phyloP scores from a whole-genome alignment of 2,888 invertebrate genomes.

The Rhamnusium bicolor region DNA sequence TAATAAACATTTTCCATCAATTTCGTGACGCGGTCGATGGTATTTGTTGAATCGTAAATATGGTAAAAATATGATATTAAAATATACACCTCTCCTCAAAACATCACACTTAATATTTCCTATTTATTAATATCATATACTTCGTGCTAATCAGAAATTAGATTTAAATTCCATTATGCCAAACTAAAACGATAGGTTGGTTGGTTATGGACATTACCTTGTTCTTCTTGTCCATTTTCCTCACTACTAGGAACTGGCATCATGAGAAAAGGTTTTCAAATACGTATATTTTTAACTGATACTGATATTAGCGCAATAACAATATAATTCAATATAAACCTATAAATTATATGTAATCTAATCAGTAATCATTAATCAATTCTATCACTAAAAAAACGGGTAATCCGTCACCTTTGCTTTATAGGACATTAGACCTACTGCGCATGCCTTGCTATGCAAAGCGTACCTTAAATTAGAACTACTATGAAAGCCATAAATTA shows the following conservation, averaged over 20 bases:
- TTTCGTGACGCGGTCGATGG: not conserved
- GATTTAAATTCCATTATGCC: no score
- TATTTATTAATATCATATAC: no score
- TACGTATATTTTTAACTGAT: not conserved
- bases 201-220: conserved; percentile 16
- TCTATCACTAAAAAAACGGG: no score
- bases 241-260: conserved; percentile 24
- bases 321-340: not conserved
- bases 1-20: not conserved
- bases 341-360: not conserved
- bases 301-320: no score
- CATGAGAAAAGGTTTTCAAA: not conserved
- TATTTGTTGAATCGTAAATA: not conserved
- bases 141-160: no score
- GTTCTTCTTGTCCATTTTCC: conserved; percentile 23
- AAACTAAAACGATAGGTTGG: not conserved
- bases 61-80: no score
- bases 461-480: no score
- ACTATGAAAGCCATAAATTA: no score
- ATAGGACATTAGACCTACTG: not conserved
- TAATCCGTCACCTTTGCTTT: not conserved
- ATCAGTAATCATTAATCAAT: not conserved
- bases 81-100: not conserved
- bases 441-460: no score
- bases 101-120: not conserved